A percentile compares a stretch with the other conserved stretches of the same genome.
These are phyloP conservation scores for Pammene aurita DNA, from an alignment of 2,888 invertebrate genomes.

Conservation along the genomic window DNA sequence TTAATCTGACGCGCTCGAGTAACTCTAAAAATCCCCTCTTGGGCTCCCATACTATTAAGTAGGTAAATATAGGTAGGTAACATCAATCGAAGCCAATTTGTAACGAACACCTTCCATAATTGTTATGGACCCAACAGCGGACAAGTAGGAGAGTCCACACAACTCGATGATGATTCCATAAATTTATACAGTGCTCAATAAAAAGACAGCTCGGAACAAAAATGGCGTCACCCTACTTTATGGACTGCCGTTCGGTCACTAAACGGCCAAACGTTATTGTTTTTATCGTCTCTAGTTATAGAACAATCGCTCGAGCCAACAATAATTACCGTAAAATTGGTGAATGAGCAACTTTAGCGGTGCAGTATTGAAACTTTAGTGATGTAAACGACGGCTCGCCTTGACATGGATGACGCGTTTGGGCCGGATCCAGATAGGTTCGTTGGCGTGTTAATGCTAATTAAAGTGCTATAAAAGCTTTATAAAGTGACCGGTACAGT, in stretches of 20 bases:
- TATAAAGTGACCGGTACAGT: conserved; percentile 43
- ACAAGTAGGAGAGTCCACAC: conserved; percentile 78
- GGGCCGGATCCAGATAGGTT: conserved; percentile 20
- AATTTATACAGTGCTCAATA: conserved; percentile 82
- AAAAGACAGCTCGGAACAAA: conserved; percentile 75
- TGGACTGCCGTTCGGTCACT: conserved; percentile 59
- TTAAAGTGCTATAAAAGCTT: conserved; percentile 66
- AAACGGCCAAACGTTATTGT: conserved; percentile 54
- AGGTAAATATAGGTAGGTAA: too few relatives aligned
- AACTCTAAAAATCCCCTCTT: too few relatives aligned
- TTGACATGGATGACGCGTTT: conserved; percentile 65
- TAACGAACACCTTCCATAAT: conserved; percentile 78
- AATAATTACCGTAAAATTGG: conserved; percentile 71
- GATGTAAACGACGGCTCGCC: conserved; percentile 59
- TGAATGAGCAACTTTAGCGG: conserved; percentile 60
- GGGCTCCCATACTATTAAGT: too few relatives aligned
- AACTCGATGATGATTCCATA: conserved; percentile 82
- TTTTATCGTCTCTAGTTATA: conserved; percentile 47
- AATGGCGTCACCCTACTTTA: conserved; percentile 77
- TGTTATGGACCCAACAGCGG: conserved; percentile 75
- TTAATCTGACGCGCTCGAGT: too few relatives aligned
- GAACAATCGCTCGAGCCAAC: conserved; percentile 54
- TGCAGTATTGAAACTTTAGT: conserved; percentile 51
- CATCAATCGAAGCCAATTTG: conserved; percentile 43
- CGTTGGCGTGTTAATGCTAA: conserved; percentile 65